Conservation (phyloP, 2,113 vertebrate species). For the Percina caprodes region DNA sequence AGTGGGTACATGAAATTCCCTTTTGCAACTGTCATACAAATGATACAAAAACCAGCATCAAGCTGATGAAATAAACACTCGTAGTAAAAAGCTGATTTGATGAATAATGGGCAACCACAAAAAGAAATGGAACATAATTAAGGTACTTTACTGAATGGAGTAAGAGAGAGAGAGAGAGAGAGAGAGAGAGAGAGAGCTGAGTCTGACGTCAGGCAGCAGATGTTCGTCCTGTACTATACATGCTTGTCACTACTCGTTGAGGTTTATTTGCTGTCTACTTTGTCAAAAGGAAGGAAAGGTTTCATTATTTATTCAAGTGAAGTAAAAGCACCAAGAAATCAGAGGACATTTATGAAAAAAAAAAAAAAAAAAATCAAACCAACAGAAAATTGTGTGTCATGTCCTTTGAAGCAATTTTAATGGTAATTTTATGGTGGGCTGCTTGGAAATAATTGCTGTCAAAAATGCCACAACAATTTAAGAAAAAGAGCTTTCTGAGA, state of each 20-base stretch:
- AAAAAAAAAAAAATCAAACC: slow-evolving; percentile 39
- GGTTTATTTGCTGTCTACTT: slow-evolving; percentile 55
- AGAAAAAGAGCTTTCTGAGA: slow-evolving; percentile 30
- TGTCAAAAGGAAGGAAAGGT: slow-evolving; percentile 41
- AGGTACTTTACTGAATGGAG: slow-evolving; percentile 9
- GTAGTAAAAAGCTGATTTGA: slow-evolving; percentile 14
- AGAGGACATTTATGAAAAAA: slow-evolving; percentile 22
- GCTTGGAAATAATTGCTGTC: slow-evolving; percentile 77
- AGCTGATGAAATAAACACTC: not conserved
- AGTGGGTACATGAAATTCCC: slow-evolving; percentile 13
- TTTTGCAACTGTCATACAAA: slow-evolving; percentile 15
- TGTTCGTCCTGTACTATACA: slow-evolving; percentile 44
- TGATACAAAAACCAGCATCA: slow-evolving; percentile 2
- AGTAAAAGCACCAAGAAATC: slow-evolving; percentile 34
- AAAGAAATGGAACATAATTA: slow-evolving; percentile 24
- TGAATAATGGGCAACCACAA: slow-evolving; percentile 1
- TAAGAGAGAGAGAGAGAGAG: not conserved
- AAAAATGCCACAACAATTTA: slow-evolving; percentile 70
- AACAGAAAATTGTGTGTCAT: slow-evolving; percentile 46
- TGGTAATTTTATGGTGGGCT: slow-evolving; percentile 72
- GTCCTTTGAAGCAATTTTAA: slow-evolving; percentile 64
- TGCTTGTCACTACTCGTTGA: slow-evolving; percentile 42
- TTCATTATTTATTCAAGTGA: slow-evolving; percentile 61
- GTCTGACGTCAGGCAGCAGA: slow-evolving; percentile 44
- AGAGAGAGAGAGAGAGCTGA: not conserved